These are phyloP conservation scores for Proterorhinus semilunaris DNA, from an alignment of 2,113 vertebrate genomes.

Conservation along the genomic window DNA sequence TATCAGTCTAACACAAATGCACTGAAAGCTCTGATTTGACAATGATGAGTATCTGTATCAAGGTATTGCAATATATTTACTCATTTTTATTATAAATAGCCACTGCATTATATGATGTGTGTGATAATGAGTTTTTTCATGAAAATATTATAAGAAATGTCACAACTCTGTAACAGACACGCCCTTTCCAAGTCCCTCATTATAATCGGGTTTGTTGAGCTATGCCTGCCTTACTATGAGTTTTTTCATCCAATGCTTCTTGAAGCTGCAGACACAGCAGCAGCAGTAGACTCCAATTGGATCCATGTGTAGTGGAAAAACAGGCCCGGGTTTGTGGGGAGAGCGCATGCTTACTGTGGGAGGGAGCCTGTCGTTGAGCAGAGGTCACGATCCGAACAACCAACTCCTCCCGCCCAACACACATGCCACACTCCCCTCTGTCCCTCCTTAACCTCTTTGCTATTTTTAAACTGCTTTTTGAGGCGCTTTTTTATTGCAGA, in stretches of 20 bases:
- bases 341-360: conserved; percentile 71
- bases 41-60: too few relatives aligned
- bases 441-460: conserved; percentile 3
- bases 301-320: conserved; percentile 74
- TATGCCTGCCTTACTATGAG: conserved; percentile 38
- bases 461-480: background rate
- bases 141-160: background rate
- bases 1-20: too few relatives aligned
- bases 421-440: conserved; percentile 28
- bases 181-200: conserved; percentile 50
- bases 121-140: background rate
- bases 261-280: conserved; percentile 59
- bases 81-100: too few relatives aligned
- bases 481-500: background rate
- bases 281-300: conserved; percentile 64
- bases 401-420: conserved; percentile 61
- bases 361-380: conserved; percentile 60
- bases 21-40: too few relatives aligned
- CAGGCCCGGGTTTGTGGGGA: conserved; percentile 64
- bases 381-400: conserved; percentile 68
- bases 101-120: background rate
- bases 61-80: too few relatives aligned
- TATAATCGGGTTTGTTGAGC: conserved; percentile 63
- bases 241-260: conserved; percentile 18
- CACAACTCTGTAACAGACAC: conserved; percentile 1